phyloP scores from a whole-genome alignment of 2,888 invertebrate species.

The Melinopterus prodromus region DNA sequence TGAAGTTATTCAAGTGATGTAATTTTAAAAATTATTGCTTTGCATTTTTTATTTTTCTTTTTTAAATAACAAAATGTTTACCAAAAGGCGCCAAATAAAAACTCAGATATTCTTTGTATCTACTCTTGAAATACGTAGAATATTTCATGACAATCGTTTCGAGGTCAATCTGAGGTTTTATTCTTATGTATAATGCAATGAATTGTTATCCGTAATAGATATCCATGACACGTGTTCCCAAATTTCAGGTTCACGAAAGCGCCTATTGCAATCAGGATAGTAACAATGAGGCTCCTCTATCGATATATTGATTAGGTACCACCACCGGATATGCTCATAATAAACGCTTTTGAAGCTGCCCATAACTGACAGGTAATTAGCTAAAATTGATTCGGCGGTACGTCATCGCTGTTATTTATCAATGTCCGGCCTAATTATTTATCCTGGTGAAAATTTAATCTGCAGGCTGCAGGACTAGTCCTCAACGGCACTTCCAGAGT shows the following conservation, averaged over 20 bases:
- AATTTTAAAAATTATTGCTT: too few relatives aligned
- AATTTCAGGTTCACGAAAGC: neutral
- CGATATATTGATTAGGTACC: neutral
- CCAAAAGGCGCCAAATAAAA: too few relatives aligned
- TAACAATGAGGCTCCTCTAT: neutral
- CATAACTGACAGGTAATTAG: constrained; percentile 24
- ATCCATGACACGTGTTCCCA: neutral
- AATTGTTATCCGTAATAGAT: neutral
- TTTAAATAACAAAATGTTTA: too few relatives aligned
- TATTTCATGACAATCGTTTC: too few relatives aligned
- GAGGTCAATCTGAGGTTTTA: too few relatives aligned
- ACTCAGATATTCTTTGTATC: too few relatives aligned
- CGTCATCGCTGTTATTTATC: constrained; percentile 9
- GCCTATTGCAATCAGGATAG: neutral
- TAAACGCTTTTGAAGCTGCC: constrained; percentile 11
- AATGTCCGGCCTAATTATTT: neutral
- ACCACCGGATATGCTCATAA: neutral
- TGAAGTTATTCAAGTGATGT: too few relatives aligned
- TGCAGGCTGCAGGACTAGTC: neutral
- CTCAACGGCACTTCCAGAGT: neutral
- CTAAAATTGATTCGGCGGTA: constrained; percentile 23
- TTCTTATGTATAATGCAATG: neutral
- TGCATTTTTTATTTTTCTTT: too few relatives aligned
- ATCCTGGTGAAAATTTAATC: neutral
- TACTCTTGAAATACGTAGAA: too few relatives aligned